Evolutionary conservation across 2,888 invertebrate genomes (phyloP).

Genomic region (Andrena flavipes): DNA sequence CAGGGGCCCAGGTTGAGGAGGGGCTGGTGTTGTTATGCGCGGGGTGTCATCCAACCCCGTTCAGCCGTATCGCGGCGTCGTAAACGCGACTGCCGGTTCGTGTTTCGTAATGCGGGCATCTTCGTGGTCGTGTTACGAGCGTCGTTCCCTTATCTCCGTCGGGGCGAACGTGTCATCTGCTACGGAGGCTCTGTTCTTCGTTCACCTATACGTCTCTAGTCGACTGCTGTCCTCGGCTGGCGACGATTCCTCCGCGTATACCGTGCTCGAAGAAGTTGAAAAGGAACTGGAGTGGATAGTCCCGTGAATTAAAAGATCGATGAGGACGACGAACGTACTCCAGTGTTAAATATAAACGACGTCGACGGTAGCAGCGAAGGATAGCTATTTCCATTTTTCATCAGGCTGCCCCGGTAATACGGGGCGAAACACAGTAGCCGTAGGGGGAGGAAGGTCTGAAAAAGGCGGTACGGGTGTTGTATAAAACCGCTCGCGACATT

Average conservation of each 20-base stretch:
- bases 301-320: not conserved
- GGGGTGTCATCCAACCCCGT: slow-evolving; percentile 64
- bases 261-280: not conserved
- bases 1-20: slow-evolving; percentile 38
- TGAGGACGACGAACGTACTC: slow-evolving; percentile 23
- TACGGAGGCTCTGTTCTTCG: slow-evolving; percentile 66
- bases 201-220: slow-evolving; percentile 40
- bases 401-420: slow-evolving; percentile 75
- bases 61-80: slow-evolving; percentile 77
- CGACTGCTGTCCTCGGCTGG: slow-evolving; percentile 51
- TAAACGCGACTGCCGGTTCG: slow-evolving; percentile 82
- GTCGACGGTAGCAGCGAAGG: slow-evolving; percentile 68
- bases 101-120: slow-evolving; percentile 83
- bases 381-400: slow-evolving; percentile 84
- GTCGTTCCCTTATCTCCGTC: slow-evolving; percentile 81
- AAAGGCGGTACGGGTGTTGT: slow-evolving; percentile 77
- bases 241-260: slow-evolving; percentile 4
- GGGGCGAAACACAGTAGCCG: slow-evolving; percentile 51
- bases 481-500: slow-evolving; percentile 84
- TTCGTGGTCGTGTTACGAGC: slow-evolving; percentile 82
- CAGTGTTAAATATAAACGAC: slow-evolving; percentile 64
- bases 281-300: not conserved
- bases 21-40: slow-evolving; percentile 73
- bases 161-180: slow-evolving; percentile 84
- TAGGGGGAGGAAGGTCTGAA: slow-evolving; percentile 69